Percentiles rank a stretch among this genome's conserved stretches.
These are phyloP conservation scores for Herminia tarsipennalis DNA, from an alignment of 2,888 invertebrate genomes.

Conservation along the genomic window DNA sequence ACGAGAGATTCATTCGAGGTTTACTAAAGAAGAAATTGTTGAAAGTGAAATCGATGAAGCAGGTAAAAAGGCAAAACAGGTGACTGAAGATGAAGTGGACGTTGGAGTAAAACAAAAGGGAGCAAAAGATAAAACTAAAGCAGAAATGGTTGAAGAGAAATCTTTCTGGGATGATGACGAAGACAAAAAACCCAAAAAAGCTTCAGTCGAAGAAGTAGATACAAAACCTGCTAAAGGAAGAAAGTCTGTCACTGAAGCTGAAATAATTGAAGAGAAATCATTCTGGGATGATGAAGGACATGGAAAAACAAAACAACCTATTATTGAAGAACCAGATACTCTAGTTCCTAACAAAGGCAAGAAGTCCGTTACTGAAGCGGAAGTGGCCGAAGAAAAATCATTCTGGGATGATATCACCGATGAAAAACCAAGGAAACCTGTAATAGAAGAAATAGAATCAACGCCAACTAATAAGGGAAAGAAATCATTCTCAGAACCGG, in stretches of 20 bases:
- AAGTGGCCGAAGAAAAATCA: constrained; percentile 54
- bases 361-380: constrained; percentile 53
- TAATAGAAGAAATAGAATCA: constrained; percentile 54
- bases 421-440: constrained; percentile 36
- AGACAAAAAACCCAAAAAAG: constrained; percentile 55
- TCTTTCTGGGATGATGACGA: constrained; percentile 67
- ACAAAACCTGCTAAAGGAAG: constrained; percentile 46
- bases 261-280: constrained; percentile 59
- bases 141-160: constrained; percentile 58
- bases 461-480: constrained; percentile 50
- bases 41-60: constrained; percentile 81
- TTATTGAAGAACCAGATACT: constrained; percentile 52
- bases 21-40: constrained; percentile 76
- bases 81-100: constrained; percentile 55
- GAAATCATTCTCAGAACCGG: constrained; percentile 64
- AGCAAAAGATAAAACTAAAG: constrained; percentile 54
- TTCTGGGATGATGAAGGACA: constrained; percentile 68
- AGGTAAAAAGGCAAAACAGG: constrained; percentile 53
- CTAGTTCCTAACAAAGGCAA: constrained; percentile 40
- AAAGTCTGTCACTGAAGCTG: constrained; percentile 64
- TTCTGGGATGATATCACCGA: constrained; percentile 54
- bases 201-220: constrained; percentile 48
- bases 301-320: constrained; percentile 52
- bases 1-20: constrained; percentile 81
- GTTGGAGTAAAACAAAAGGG: constrained; percentile 45